Percentiles rank a stretch among this genome's conserved stretches.
These are phyloP conservation scores for Perodicticus potto DNA, from an alignment of 2,797 vertebrate genomes.

Conservation along the genomic window DNA sequence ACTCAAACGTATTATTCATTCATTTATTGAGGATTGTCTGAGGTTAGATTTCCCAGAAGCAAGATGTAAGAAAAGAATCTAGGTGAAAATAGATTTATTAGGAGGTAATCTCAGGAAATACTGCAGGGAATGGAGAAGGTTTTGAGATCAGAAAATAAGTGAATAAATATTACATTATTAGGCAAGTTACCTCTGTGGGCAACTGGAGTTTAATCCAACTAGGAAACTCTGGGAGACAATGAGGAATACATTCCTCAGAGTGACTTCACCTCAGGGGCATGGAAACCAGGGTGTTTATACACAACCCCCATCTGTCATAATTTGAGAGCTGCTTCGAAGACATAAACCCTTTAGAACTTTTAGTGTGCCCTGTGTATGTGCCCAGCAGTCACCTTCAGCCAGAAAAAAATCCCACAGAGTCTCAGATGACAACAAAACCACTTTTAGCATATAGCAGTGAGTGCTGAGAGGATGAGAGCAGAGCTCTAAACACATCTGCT, in stretches of 20 bases:
- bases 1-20: not conserved
- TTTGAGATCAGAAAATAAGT: not conserved
- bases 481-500: not conserved
- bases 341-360: not conserved
- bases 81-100: not conserved
- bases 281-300: not conserved
- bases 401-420: not conserved
- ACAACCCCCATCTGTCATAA: not conserved
- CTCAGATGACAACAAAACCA: not conserved
- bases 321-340: not conserved
- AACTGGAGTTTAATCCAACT: not conserved
- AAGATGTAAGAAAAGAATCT: not conserved
- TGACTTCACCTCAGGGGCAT: not conserved
- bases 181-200: not conserved
- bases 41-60: not conserved
- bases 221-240: not conserved
- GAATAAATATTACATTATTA: not conserved
- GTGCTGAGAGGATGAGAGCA: not conserved
- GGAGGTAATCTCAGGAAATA: not conserved
- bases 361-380: not conserved
- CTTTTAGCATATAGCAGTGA: not conserved
- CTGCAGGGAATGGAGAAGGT: not conserved
- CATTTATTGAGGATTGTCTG: not conserved
- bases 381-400: not conserved
- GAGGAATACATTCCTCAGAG: not conserved